Percentiles rank a stretch among this genome's conserved stretches.
These are phyloP conservation scores for Hippocampus comes DNA, from an alignment of 2,113 vertebrate species.

Conservation along the genomic window DNA sequence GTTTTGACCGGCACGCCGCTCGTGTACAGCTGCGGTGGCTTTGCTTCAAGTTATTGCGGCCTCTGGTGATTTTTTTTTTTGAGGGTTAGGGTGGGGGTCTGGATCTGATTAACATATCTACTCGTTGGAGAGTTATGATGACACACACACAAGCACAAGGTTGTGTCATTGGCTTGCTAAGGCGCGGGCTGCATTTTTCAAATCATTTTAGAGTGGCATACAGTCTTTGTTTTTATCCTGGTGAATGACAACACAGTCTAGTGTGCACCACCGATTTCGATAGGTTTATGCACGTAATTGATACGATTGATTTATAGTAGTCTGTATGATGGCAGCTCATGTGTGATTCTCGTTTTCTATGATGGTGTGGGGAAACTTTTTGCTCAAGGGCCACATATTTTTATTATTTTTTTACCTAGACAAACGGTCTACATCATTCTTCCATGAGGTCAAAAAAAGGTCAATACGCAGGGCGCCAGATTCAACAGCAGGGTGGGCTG, in stretches of 20 bases:
- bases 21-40: not conserved
- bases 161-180: not conserved
- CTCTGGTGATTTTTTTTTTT: slow-evolving; percentile 9
- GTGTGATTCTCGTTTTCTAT: too few relatives aligned
- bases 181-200: not conserved
- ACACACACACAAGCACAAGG: not conserved
- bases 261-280: not conserved
- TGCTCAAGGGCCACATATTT: too few relatives aligned
- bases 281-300: too few relatives aligned
- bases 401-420: too few relatives aligned
- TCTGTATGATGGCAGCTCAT: too few relatives aligned
- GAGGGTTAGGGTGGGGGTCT: not conserved
- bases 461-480: too few relatives aligned
- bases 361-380: too few relatives aligned
- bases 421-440: too few relatives aligned
- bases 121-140: not conserved
- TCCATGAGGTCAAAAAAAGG: too few relatives aligned
- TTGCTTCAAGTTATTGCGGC: not conserved
- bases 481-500: too few relatives aligned
- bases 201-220: not conserved
- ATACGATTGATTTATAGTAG: not conserved
- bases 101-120: slow-evolving; percentile 53
- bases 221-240: not conserved
- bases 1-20: not conserved
- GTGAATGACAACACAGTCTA: not conserved